Evolutionary conservation across 2,113 vertebrate genomes (phyloP).

Genomic region (Chrysochloris asiatica): DNA sequence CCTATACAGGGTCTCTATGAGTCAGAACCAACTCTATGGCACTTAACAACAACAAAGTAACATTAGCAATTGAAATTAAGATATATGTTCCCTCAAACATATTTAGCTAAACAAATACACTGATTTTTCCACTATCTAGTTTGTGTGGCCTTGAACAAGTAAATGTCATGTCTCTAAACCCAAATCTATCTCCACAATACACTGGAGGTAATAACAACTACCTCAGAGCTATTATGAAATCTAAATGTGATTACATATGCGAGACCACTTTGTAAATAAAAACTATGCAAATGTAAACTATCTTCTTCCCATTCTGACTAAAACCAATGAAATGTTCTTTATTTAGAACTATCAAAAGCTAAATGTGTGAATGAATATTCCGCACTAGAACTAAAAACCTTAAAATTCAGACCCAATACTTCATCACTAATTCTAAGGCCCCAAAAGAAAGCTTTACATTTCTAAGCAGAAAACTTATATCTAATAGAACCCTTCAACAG

Average conservation of each 20-base stretch:
- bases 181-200: constrained; percentile 22
- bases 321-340: constrained; percentile 27
- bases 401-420: constrained; percentile 20
- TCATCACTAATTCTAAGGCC: background rate
- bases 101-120: constrained; percentile 41
- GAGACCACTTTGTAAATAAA: constrained; percentile 53
- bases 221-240: background rate
- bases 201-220: background rate
- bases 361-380: constrained; percentile 34
- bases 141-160: background rate
- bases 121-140: background rate
- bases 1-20: no score
- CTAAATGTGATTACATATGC: constrained; percentile 13
- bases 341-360: constrained; percentile 34
- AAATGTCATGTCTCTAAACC: background rate
- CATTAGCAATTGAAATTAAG: constrained; percentile 43
- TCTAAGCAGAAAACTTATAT: constrained; percentile 27
- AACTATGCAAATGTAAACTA: constrained; percentile 19
- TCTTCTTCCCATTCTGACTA: constrained; percentile 35
- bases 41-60: no score
- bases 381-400: constrained; percentile 42
- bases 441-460: constrained; percentile 51
- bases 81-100: constrained; percentile 28
- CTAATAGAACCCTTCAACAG: constrained; percentile 44
- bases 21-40: no score